Evolutionary conservation across 2,888 invertebrate genomes (phyloP).

Genomic region (Cosmia trapezina): DNA sequence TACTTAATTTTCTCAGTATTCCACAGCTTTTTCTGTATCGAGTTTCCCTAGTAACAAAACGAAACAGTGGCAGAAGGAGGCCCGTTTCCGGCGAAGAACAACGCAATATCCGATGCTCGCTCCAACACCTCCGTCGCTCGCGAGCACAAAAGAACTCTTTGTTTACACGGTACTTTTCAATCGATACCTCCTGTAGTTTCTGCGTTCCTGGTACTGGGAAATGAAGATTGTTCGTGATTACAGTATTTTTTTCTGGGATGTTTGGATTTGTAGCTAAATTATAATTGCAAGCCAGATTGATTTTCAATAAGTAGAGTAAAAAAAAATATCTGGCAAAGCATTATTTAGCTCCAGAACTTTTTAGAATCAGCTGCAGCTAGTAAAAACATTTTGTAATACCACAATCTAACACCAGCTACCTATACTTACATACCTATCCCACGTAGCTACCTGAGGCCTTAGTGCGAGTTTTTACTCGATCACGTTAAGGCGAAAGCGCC

Average conservation of each 20-base stretch:
- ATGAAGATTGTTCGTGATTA: background rate
- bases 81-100: conserved; percentile 67
- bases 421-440: too few relatives aligned
- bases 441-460: too few relatives aligned
- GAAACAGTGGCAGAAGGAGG: conserved; percentile 45
- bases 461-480: too few relatives aligned
- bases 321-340: too few relatives aligned
- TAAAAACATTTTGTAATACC: too few relatives aligned
- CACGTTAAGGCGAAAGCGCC: too few relatives aligned
- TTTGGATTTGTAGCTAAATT: background rate
- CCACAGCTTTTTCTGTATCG: background rate
- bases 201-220: conserved; percentile 5
- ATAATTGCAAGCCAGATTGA: background rate
- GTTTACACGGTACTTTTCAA: conserved; percentile 39
- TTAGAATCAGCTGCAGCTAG: background rate
- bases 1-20: background rate
- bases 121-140: conserved; percentile 54
- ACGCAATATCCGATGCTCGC: conserved; percentile 71
- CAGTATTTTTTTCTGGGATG: background rate
- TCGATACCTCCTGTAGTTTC: conserved; percentile 37
- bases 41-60: conserved; percentile 6
- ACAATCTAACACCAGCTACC: too few relatives aligned
- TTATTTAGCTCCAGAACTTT: background rate
- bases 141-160: conserved; percentile 32
- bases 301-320: background rate